These are phyloP conservation scores for Drosophila grimshawi DNA, from an alignment of 1,140 invertebrate genomes.

Conservation along the genomic window DNA sequence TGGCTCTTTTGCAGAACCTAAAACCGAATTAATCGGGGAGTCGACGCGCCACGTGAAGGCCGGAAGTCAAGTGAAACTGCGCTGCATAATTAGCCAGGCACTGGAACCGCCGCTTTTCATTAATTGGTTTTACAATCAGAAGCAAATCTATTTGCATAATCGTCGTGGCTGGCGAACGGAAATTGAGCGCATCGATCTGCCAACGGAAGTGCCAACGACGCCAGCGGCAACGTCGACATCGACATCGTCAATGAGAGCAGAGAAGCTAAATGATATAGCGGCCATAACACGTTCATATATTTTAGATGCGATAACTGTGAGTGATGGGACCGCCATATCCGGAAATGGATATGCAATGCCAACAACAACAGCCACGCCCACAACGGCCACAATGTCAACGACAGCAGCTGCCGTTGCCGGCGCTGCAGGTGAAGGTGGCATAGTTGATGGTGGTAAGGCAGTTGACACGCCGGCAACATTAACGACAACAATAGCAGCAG, in stretches of 20 bases:
- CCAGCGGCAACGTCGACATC: constrained; percentile 46
- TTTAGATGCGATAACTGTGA: constrained; percentile 72
- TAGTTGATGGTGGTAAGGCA: constrained; percentile 26
- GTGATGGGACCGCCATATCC: constrained; percentile 49
- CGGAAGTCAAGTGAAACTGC: constrained; percentile 87
- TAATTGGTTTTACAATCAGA: constrained; percentile 87
- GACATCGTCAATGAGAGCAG: constrained; percentile 35
- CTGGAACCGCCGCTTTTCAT: constrained; percentile 87
- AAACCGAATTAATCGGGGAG: constrained; percentile 87
- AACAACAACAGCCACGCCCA: constrained; percentile 12
- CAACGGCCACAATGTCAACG: not conserved
- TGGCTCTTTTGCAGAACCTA: constrained; percentile 85
- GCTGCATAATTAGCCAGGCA: constrained; percentile 87
- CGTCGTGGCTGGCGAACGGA: constrained; percentile 82
- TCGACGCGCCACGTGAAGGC: constrained; percentile 87
- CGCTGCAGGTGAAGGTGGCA: constrained; percentile 5
- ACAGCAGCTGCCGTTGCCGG: constrained; percentile 4
- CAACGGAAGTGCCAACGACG: constrained; percentile 68
- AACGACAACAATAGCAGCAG: constrained; percentile 13
- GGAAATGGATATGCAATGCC: constrained; percentile 44
- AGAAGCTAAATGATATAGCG: constrained; percentile 54
- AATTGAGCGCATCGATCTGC: constrained; percentile 84
- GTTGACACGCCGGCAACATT: constrained; percentile 36
- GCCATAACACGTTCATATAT: constrained; percentile 75
- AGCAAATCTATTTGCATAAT: constrained; percentile 84